A percentile compares a stretch with the other conserved stretches of the same genome.
These are phyloP conservation scores for Acrossocheilus wenchowensis DNA, from an alignment of 2,797 vertebrate species.

Conservation along the genomic window DNA sequence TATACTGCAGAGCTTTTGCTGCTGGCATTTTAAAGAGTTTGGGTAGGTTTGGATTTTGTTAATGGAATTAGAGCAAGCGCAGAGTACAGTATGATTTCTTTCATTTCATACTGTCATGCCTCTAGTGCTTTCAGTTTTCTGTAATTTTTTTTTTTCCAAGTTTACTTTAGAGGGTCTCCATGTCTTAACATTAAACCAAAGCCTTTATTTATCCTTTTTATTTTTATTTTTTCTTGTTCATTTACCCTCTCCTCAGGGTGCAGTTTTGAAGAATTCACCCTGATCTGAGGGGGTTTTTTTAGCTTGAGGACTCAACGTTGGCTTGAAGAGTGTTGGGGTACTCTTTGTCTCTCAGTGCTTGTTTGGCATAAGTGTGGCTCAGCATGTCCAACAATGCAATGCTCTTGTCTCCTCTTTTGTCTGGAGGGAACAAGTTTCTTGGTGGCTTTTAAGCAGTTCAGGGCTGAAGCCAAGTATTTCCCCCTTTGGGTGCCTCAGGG, in stretches of 20 bases:
- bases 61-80: constrained; percentile 50
- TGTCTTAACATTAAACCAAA: constrained; percentile 7
- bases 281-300: not conserved
- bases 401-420: constrained; percentile 50
- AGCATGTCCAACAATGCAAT: constrained; percentile 31
- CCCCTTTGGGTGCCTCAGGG: constrained; percentile 54
- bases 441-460: constrained; percentile 46
- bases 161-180: constrained; percentile 13
- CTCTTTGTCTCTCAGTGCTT: constrained; percentile 52
- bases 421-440: constrained; percentile 41
- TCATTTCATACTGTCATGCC: constrained; percentile 8
- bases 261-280: constrained; percentile 12
- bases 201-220: constrained; percentile 7
- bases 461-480: constrained; percentile 41
- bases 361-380: constrained; percentile 47
- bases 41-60: constrained; percentile 49
- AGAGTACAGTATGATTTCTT: constrained; percentile 37
- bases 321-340: constrained; percentile 19
- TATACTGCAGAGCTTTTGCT: constrained; percentile 34
- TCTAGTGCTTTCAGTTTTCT: constrained; percentile 24
- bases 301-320: not conserved
- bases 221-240: too few relatives aligned
- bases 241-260: not conserved
- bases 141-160: constrained; percentile 5
- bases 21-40: constrained; percentile 33